phyloP scores from a whole-genome alignment of 1,140 invertebrate species.

The Asbolus verrucosus region DNA sequence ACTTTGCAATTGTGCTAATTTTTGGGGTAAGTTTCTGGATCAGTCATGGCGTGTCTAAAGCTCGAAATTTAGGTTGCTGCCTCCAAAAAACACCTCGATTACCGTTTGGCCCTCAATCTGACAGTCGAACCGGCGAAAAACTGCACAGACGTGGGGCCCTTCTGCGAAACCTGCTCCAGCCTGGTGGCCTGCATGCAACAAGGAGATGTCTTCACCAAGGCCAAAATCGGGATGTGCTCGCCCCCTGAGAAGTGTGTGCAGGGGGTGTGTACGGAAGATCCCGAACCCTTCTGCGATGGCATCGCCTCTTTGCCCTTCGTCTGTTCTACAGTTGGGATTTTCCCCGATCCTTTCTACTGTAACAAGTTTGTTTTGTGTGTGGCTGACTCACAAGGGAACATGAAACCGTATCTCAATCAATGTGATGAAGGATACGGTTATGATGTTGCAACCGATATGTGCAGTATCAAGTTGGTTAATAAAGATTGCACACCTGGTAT shows the following conservation, averaged over 20 bases:
- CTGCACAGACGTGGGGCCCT: constrained; percentile 11
- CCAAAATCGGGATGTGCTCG: background rate
- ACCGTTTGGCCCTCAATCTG: no score
- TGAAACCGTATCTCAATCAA: background rate
- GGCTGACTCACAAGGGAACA: background rate
- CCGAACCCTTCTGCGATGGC: constrained; percentile 7
- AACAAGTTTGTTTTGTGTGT: constrained; percentile 28
- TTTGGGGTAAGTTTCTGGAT: no score
- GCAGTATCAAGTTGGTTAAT: background rate
- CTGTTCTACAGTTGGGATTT: background rate
- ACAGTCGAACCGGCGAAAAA: background rate
- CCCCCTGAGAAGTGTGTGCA: background rate
- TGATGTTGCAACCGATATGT: no score
- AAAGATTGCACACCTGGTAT: background rate
- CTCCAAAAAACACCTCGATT: no score
- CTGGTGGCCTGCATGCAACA: background rate
- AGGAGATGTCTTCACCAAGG: background rate
- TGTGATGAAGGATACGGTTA: background rate
- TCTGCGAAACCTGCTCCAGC: constrained; percentile 13
- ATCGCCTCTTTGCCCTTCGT: background rate
- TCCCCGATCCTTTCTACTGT: constrained; percentile 6
- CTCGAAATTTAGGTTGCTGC: no score
- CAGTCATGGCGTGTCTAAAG: no score
- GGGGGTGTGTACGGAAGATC: background rate
- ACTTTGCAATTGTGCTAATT: no score